phyloP scores from a whole-genome alignment of 2,888 invertebrate species.

The Dinocampus coccinellae region DNA sequence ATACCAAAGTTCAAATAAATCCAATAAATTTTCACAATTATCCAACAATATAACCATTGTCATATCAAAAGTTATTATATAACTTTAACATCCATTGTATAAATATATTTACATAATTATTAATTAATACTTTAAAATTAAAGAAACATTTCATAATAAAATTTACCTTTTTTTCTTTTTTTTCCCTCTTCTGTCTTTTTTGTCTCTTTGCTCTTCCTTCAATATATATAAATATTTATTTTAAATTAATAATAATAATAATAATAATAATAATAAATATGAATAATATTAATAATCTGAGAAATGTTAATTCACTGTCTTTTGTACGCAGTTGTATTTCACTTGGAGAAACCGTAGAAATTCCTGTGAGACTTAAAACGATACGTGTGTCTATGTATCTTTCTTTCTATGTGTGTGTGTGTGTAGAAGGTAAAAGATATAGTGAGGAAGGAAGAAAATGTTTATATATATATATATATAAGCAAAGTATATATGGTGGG shows the following conservation, averaged over 20 bases:
- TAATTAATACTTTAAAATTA: no score
- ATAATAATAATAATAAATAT: conserved; percentile 7
- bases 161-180: no score
- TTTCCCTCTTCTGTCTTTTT: no score
- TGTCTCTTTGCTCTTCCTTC: no score
- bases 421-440: conserved; percentile 17
- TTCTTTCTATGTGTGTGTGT: not conserved
- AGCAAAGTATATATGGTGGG: conserved; percentile 35
- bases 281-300: conserved; percentile 23
- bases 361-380: conserved; percentile 27
- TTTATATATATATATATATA: conserved; percentile 11
- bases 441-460: conserved; percentile 21
- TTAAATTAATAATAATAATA: not conserved
- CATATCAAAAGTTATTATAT: conserved; percentile 25
- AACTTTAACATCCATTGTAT: conserved; percentile 27
- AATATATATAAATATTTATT: no score
- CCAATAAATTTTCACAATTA: conserved; percentile 52
- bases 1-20: conserved; percentile 62
- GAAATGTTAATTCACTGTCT: conserved; percentile 33
- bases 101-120: no score
- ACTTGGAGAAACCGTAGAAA: conserved; percentile 29
- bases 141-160: no score
- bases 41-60: not conserved
- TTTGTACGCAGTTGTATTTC: conserved; percentile 30
- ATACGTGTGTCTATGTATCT: not conserved